Percentiles rank a stretch among this genome's conserved stretches.
These are phyloP conservation scores for Zaprionus taronus DNA, from an alignment of 1,140 invertebrate species.

Conservation along the genomic window DNA sequence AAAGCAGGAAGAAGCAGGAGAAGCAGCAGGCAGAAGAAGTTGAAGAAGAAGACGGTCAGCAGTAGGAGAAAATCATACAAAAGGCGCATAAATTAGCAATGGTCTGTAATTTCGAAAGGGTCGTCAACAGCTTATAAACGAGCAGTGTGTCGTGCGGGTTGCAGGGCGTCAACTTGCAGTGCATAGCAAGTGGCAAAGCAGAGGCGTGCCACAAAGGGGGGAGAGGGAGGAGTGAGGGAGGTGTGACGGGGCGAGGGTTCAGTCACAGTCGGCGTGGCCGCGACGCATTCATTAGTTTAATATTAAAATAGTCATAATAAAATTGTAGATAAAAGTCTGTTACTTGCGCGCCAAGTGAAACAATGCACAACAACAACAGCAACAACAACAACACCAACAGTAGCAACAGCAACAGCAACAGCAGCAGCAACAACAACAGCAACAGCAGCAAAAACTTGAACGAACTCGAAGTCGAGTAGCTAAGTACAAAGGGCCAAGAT, in stretches of 20 bases:
- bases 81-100: slow-evolving; percentile 82
- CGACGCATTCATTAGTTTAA: slow-evolving; percentile 80
- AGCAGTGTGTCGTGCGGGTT: slow-evolving; percentile 3
- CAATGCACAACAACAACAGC: slow-evolving; percentile 58
- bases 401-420: slow-evolving; percentile 1
- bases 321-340: slow-evolving; percentile 72
- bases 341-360: slow-evolving; percentile 51
- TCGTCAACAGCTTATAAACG: slow-evolving; percentile 57
- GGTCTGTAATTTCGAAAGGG: slow-evolving; percentile 79
- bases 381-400: not conserved
- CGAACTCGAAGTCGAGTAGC: slow-evolving; percentile 47
- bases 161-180: slow-evolving; percentile 39
- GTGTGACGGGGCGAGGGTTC: not conserved
- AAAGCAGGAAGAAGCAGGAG: slow-evolving; percentile 19
- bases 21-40: slow-evolving; percentile 26
- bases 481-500: slow-evolving; percentile 69
- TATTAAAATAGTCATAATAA: slow-evolving; percentile 80
- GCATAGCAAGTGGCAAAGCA: slow-evolving; percentile 26
- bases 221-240: too few relatives aligned
- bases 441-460: slow-evolving; percentile 40
- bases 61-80: slow-evolving; percentile 75
- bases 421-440: slow-evolving; percentile 9
- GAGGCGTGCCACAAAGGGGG: not conserved
- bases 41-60: slow-evolving; percentile 20
- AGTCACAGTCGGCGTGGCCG: slow-evolving; percentile 71